Evolutionary conservation across 2,888 invertebrate species (phyloP).

Genomic region (Gortyna flavago): DNA sequence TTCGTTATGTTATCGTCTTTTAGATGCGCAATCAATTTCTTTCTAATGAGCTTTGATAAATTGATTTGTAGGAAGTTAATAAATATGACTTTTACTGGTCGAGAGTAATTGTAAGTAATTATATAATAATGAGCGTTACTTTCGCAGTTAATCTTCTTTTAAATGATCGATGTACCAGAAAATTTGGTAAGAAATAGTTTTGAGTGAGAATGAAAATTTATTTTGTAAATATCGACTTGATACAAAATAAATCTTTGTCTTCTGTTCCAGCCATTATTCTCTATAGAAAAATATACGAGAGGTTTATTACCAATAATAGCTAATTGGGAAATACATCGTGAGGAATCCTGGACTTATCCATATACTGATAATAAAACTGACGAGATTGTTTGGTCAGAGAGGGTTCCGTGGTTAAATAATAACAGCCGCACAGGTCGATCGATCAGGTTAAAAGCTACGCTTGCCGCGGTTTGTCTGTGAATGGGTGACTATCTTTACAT

Average conservation of each 20-base stretch:
- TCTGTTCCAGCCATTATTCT: not conserved
- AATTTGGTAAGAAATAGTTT: not conserved
- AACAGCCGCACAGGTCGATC: no score
- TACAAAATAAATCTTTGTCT: not conserved
- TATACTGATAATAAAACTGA: no score
- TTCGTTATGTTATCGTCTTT: not conserved
- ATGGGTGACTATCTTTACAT: no score
- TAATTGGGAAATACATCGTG: not conserved
- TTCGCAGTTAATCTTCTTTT: constrained; percentile 38
- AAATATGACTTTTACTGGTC: constrained; percentile 49
- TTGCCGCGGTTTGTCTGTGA: no score
- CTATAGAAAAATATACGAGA: not conserved
- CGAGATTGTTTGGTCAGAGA: no score
- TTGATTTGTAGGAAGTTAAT: constrained; percentile 57
- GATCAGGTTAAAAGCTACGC: no score
- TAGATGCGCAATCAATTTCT: constrained; percentile 53
- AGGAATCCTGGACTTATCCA: not conserved
- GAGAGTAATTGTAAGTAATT: constrained; percentile 57
- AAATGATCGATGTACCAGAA: constrained; percentile 18
- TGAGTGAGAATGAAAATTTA: no score
- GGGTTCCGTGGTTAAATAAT: no score
- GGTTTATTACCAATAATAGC: no score
- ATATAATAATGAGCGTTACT: constrained; percentile 47
- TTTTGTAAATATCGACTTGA: no score
- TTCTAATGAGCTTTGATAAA: constrained; percentile 58